Evolutionary conservation across 2,113 vertebrate genomes (phyloP).

Genomic region (Saguinus imperator): DNA sequence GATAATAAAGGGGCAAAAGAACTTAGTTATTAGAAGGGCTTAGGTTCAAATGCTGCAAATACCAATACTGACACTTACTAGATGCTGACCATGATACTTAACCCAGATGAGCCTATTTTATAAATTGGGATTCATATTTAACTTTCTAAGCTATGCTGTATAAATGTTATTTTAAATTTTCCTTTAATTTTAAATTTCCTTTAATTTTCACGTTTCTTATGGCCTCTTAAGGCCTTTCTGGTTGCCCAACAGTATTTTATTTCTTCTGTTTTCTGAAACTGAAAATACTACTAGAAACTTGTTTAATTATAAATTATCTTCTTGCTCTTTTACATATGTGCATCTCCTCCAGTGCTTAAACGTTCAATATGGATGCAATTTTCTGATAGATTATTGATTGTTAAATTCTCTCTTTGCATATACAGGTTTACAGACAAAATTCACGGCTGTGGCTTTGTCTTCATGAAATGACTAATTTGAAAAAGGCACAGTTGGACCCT

Average conservation of each 20-base stretch:
- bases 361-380: not conserved
- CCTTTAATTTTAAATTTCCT: no score
- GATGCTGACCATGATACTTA: not conserved
- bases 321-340: not conserved
- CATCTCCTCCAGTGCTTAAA: not conserved
- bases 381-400: not conserved
- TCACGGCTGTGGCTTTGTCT: not conserved
- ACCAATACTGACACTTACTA: not conserved
- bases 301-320: not conserved
- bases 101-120: not conserved
- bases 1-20: not conserved
- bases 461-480: not conserved
- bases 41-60: not conserved
- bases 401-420: not conserved
- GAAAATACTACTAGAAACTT: not conserved
- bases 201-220: not conserved
- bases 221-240: not conserved
- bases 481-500: not conserved
- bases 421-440: not conserved
- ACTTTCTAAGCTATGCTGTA: not conserved
- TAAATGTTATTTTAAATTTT: not conserved
- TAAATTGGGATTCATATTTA: not conserved
- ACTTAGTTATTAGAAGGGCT: not conserved
- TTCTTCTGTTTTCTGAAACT: not conserved
- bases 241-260: not conserved